Conservation (phyloP, 2,888 invertebrate species). For the Rhopalosiphum nymphaeae region DNA sequence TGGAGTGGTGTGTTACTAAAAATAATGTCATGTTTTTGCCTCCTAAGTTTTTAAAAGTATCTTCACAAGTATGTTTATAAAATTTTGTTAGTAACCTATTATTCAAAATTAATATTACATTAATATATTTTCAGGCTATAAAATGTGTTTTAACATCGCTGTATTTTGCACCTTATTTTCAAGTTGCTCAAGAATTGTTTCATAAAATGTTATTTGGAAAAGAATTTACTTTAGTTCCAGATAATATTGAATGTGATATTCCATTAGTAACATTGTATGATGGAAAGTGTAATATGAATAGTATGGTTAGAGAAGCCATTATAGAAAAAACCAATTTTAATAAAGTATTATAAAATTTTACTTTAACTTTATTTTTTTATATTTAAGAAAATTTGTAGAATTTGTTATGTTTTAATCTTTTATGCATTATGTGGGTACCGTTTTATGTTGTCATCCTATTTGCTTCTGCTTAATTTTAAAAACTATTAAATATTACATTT, state of each 20-base stretch:
- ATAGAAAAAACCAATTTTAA: constrained; percentile 18
- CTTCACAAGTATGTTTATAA: constrained; percentile 45
- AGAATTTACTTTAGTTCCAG: constrained; percentile 57
- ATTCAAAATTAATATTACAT: background rate
- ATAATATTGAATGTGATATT: constrained; percentile 53
- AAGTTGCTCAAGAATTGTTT: constrained; percentile 7
- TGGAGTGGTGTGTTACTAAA: constrained; percentile 21
- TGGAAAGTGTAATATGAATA: constrained; percentile 57
- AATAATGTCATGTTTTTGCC: constrained; percentile 50
- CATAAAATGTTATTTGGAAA: constrained; percentile 27
- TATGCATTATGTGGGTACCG: background rate
- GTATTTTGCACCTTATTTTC: constrained; percentile 51
- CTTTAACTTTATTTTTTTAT: too few relatives aligned
- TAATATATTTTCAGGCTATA: constrained; percentile 41
- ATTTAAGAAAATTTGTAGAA: too few relatives aligned
- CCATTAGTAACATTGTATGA: constrained; percentile 40
- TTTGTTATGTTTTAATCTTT: background rate
- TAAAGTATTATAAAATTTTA: constrained; percentile 20
- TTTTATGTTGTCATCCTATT: background rate
- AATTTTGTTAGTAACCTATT: background rate
- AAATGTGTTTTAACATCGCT: constrained; percentile 45
- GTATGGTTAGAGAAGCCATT: constrained; percentile 5
- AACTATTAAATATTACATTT: background rate
- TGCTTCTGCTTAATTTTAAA: background rate
- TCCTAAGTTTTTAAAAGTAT: constrained; percentile 28